These are phyloP conservation scores for Serranus cabrilla DNA, from an alignment of 2,797 vertebrate species.

Conservation along the genomic window DNA sequence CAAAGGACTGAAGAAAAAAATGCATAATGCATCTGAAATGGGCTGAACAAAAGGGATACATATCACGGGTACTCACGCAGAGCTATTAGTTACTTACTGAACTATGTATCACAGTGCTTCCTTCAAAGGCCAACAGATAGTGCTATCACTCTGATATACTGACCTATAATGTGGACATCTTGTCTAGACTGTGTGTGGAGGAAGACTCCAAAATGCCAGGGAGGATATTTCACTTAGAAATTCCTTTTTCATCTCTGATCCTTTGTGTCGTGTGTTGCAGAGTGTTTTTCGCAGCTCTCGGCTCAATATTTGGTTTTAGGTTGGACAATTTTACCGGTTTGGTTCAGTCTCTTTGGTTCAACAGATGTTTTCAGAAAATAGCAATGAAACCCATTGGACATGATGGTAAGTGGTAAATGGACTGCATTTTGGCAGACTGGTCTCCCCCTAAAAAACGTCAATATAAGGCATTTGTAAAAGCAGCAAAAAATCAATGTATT, in stretches of 20 bases:
- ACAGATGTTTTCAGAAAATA: background rate
- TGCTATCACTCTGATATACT: conserved; percentile 46
- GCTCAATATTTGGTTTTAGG: background rate
- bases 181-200: conserved; percentile 35
- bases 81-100: conserved; percentile 63
- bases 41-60: conserved; percentile 38
- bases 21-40: conserved; percentile 59
- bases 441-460: too few relatives aligned
- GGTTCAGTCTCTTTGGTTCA: background rate
- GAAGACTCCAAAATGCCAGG: conserved; percentile 9
- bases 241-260: background rate
- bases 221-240: conserved; percentile 12
- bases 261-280: background rate
- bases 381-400: background rate
- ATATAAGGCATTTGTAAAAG: too few relatives aligned
- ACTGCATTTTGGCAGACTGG: too few relatives aligned
- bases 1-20: conserved; percentile 53
- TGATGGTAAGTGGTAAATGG: too few relatives aligned
- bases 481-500: too few relatives aligned
- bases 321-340: background rate
- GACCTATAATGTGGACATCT: conserved; percentile 40
- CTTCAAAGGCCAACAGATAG: conserved; percentile 53
- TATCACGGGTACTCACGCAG: conserved; percentile 57
- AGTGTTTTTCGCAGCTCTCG: background rate
- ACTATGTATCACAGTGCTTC: conserved; percentile 54